These are phyloP conservation scores for Byasa hedistus DNA, from an alignment of 2,888 invertebrate genomes.

Conservation along the genomic window DNA sequence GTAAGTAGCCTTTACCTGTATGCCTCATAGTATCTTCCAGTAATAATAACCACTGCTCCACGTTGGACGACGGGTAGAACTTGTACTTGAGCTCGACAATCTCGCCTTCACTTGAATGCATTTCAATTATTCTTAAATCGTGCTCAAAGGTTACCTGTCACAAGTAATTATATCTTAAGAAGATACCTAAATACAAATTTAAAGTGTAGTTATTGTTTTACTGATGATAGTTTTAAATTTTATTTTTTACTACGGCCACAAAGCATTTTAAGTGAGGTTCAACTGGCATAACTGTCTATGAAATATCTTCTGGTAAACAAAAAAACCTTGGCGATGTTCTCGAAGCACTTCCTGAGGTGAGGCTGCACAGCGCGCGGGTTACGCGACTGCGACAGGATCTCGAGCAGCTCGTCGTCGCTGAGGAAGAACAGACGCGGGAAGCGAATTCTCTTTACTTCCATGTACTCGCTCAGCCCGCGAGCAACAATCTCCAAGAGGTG, in stretches of 20 bases:
- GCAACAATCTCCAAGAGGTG: slow-evolving; percentile 86
- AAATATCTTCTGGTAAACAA: background rate
- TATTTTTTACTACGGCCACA: too few relatives aligned
- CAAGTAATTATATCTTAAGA: too few relatives aligned
- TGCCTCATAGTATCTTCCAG: slow-evolving; percentile 86
- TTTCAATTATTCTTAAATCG: slow-evolving; percentile 84
- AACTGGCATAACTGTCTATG: too few relatives aligned
- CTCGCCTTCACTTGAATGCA: slow-evolving; percentile 89
- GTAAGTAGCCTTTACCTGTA: slow-evolving; percentile 64
- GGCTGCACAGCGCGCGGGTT: slow-evolving; percentile 89
- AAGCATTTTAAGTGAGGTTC: too few relatives aligned
- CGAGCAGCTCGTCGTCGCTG: slow-evolving; percentile 90
- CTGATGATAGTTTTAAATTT: too few relatives aligned
- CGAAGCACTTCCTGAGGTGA: slow-evolving; percentile 91
- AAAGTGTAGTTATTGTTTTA: too few relatives aligned
- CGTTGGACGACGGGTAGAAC: slow-evolving; percentile 85
- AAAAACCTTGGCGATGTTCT: slow-evolving; percentile 83
- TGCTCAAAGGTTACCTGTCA: slow-evolving; percentile 83
- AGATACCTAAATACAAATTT: too few relatives aligned
- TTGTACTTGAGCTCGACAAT: slow-evolving; percentile 83
- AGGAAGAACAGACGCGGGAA: slow-evolving; percentile 90
- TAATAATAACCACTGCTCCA: slow-evolving; percentile 86
- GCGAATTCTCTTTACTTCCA: slow-evolving; percentile 86
- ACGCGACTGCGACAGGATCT: slow-evolving; percentile 88
- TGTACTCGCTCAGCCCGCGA: slow-evolving; percentile 87